Conservation (phyloP, 2,888 invertebrate genomes). For the Caenorhabditis zanzibari region DNA sequence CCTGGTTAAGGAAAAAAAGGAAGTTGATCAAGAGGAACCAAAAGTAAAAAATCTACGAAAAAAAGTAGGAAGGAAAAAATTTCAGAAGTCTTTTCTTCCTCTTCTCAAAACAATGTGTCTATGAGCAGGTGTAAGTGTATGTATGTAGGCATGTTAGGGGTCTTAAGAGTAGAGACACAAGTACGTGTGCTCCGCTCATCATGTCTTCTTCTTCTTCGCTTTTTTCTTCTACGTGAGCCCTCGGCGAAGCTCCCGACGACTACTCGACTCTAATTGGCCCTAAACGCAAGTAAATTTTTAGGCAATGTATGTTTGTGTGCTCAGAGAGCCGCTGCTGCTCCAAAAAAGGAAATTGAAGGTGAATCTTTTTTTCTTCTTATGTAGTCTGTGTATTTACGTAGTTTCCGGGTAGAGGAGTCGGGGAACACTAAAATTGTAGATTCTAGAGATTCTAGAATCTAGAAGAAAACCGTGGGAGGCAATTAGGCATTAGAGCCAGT, state of each 20-base stretch:
- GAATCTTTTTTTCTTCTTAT: constrained; percentile 22
- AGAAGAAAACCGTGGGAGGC: no score
- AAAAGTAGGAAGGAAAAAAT: constrained; percentile 7
- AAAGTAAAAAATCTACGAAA: no score
- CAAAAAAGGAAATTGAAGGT: constrained; percentile 4
- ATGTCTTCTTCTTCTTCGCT: constrained; percentile 41
- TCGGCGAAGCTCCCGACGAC: constrained; percentile 39
- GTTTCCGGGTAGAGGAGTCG: neutral
- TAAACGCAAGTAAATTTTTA: constrained; percentile 67
- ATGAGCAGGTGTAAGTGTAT: constrained; percentile 48
- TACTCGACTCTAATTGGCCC: constrained; percentile 66
- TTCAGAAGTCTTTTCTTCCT: constrained; percentile 29
- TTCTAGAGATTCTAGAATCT: no score
- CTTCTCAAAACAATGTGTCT: constrained; percentile 38
- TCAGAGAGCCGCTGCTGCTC: constrained; percentile 15
- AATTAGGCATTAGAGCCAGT: neutral
- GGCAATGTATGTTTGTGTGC: constrained; percentile 53
- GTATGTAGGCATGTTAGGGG: neutral
- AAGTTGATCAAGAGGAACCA: neutral
- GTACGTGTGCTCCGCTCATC: constrained; percentile 58
- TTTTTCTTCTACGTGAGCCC: constrained; percentile 32
- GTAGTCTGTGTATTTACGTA: constrained; percentile 2
- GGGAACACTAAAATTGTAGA: neutral
- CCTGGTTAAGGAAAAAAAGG: neutral
- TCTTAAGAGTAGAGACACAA: constrained; percentile 26